Base-by-base conservation (phyloP, 2,113 vertebrate species). In the Perccottus glenii region DNA sequence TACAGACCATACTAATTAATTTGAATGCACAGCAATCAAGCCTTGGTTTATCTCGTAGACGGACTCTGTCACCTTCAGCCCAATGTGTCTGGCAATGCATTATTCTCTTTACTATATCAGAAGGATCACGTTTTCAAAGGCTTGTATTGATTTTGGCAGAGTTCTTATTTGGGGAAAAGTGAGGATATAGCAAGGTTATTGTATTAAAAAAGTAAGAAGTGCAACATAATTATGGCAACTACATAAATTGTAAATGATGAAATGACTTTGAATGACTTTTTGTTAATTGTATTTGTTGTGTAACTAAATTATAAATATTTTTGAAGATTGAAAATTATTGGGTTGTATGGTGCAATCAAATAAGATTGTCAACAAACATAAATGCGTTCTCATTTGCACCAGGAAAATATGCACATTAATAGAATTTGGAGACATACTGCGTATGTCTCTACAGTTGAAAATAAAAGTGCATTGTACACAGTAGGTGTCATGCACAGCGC, bases 381-480 rank as follows among this genome's bases (percentile, higher is more conserved):
- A 46, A 46, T 11, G 12, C 9, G 5, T 43, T 27, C 63, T 70
- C 35, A 75, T 82, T 82, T 80, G 47, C 48, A 56, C 11, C 38
- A 46, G 58, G 62, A 48, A 73, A n/a, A 47, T 46, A 53, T 44
- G 70, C 33, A 64, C 72, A 51, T 59, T 77, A n/a, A n/a, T n/a
- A 56, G 6, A 32, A 65, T 62, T 36, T 67, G 74, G 40, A 60
- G 53, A 75, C 46, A 60, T 44, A 73, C n/a, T n/a, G n/a, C n/a
- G n/a, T 75, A 72, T 69, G 47, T 64, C 9, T 5, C 7, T 4
- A 40, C 12, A 64, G 38, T 67, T 65, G 48, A 49, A 70, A 70
- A 75, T 60, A 53, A 81, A 82, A 63, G 80, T 38, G 40, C n/a
- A 77, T 75, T 81, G 71, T 69, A 73, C 71, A 60, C 47, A 64